A percentile compares a stretch with the other conserved stretches of the same genome.
Evolutionary conservation across 2,797 vertebrate species (phyloP).

Genomic region (Valencia hispanica): DNA sequence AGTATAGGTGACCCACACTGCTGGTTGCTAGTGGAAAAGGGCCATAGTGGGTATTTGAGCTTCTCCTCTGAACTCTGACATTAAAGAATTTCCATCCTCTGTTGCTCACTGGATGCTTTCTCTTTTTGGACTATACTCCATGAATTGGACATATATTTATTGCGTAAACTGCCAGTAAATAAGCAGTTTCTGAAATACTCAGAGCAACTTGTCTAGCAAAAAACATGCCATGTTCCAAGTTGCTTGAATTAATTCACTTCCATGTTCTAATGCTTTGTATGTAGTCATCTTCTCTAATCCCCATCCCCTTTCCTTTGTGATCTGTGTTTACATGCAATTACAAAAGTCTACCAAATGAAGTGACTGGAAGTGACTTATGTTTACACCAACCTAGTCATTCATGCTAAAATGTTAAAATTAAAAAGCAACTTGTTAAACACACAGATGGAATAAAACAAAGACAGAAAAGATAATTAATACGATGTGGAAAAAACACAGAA

Average conservation of each 20-base stretch:
- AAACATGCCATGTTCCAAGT: too few species aligned
- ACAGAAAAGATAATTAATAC: not conserved
- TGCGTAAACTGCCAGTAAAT: too few species aligned
- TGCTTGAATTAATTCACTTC: not conserved
- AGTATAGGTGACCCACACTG: not conserved
- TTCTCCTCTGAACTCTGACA: too few species aligned
- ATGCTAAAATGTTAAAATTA: too few species aligned
- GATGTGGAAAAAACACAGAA: not conserved
- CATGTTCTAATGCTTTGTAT: not conserved
- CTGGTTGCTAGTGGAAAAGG: not conserved
- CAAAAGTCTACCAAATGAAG: not conserved
- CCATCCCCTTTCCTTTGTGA: not conserved
- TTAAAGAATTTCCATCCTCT: too few species aligned
- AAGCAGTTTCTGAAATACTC: too few species aligned
- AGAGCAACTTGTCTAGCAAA: too few species aligned
- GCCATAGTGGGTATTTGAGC: too few species aligned
- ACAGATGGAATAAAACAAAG: not conserved
- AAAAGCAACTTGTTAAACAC: too few species aligned
- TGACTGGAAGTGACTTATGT: not conserved
- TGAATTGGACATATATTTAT: too few species aligned
- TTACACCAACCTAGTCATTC: not conserved
- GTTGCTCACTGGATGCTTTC: too few species aligned
- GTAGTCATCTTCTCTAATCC: not conserved
- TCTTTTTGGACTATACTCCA: too few species aligned
- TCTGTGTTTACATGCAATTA: not conserved